A percentile compares a stretch with the other conserved stretches of the same genome.
Conservation (phyloP, 2,797 vertebrate genomes). For the Catharus ustulatus region DNA sequence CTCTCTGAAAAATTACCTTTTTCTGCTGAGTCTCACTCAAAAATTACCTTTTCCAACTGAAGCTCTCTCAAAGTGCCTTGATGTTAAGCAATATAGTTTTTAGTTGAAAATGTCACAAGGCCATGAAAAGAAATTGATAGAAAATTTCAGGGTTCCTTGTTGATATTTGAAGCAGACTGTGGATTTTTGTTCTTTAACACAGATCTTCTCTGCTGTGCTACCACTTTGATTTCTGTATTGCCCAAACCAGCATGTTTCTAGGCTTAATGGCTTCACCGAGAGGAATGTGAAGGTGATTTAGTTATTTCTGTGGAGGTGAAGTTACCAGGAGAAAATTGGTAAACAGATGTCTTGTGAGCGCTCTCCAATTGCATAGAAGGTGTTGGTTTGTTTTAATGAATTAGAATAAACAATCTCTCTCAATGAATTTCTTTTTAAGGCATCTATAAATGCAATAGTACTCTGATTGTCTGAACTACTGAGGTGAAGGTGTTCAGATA, state of each 20-base stretch:
- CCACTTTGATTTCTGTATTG: constrained; percentile 86
- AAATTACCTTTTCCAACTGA: constrained; percentile 86
- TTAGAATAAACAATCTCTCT: constrained; percentile 72
- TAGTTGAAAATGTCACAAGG: constrained; percentile 86
- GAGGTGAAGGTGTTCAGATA: neutral
- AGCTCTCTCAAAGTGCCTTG: constrained; percentile 83
- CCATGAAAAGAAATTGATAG: constrained; percentile 84
- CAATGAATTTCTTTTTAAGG: constrained; percentile 42
- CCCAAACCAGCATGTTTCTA: constrained; percentile 86
- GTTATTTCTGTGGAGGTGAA: constrained; percentile 79
- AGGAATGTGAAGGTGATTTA: constrained; percentile 85
- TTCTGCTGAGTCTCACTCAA: constrained; percentile 83
- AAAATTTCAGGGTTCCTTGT: constrained; percentile 86
- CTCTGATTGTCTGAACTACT: neutral
- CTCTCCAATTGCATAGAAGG: constrained; percentile 68
- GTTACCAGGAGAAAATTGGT: constrained; percentile 78
- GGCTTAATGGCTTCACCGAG: constrained; percentile 88
- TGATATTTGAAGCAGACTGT: constrained; percentile 89
- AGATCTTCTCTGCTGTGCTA: constrained; percentile 82
- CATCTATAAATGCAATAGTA: neutral
- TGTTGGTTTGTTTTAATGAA: constrained; percentile 16
- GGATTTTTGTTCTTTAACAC: constrained; percentile 88
- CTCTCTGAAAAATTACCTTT: constrained; percentile 85
- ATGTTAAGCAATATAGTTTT: constrained; percentile 88
- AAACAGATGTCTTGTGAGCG: constrained; percentile 75